These are phyloP conservation scores for Drosophila sp. DNA, from an alignment of 1,140 invertebrate species.

Conservation along the genomic window DNA sequence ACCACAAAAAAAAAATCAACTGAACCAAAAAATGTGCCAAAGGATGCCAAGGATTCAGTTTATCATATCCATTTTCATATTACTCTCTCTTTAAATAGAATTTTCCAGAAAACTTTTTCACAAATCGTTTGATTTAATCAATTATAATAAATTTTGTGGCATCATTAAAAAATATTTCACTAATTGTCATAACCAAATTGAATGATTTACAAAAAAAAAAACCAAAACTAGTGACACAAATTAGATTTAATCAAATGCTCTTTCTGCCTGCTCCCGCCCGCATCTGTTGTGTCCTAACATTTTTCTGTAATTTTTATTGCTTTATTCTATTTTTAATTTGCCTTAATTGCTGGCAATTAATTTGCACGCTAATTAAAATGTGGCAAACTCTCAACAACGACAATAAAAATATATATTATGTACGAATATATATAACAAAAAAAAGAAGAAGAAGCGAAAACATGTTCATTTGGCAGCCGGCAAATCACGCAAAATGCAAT, in stretches of 20 bases:
- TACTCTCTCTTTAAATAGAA: too few species aligned
- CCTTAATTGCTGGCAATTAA: slow-evolving; percentile 61
- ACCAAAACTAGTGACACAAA: background rate
- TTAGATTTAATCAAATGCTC: slow-evolving; percentile 23
- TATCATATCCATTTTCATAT: too few species aligned
- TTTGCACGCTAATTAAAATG: slow-evolving; percentile 60
- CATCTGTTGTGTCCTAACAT: background rate
- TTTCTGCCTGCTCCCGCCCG: background rate
- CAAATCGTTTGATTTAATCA: background rate
- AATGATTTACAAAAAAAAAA: background rate
- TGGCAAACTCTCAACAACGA: slow-evolving; percentile 24
- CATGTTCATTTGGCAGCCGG: slow-evolving; percentile 10
- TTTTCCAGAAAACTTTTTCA: too few species aligned
- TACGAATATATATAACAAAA: too few species aligned
- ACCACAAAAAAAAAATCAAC: background rate
- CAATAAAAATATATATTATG: background rate
- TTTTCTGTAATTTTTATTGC: slow-evolving; percentile 55
- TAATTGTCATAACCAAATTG: background rate
- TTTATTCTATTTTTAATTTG: slow-evolving; percentile 46
- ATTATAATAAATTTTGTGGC: background rate
- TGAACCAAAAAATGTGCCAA: background rate
- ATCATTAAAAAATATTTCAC: background rate
- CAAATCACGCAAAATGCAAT: slow-evolving; percentile 7
- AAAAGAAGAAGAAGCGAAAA: slow-evolving; percentile 2
- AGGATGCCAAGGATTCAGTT: too few species aligned